Evolutionary conservation across 2,888 invertebrate species (phyloP).

Genomic region (Drosophila flavopinicola): DNA sequence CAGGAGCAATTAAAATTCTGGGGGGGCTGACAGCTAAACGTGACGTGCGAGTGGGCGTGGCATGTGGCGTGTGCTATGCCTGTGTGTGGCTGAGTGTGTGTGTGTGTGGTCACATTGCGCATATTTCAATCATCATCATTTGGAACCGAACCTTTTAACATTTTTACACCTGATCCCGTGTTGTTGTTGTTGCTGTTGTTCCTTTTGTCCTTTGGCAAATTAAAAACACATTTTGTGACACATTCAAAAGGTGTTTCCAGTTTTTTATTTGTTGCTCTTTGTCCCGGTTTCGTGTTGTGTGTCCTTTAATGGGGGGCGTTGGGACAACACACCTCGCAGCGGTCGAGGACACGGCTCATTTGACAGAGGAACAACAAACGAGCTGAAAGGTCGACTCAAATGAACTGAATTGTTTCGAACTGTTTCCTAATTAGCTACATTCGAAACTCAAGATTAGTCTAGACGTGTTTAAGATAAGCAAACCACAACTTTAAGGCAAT

Average conservation of each 20-base stretch:
- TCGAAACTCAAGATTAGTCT: not conserved
- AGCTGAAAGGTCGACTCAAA: conserved; percentile 34
- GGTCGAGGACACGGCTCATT: conserved; percentile 64
- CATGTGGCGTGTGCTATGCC: conserved; percentile 38
- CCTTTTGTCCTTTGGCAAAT: conserved; percentile 47
- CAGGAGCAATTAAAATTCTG: conserved; percentile 62
- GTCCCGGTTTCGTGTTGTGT: conserved; percentile 25
- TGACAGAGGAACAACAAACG: conserved; percentile 35
- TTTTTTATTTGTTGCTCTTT: conserved; percentile 17
- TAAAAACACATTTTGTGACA: conserved; percentile 74
- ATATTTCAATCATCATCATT: conserved; percentile 55
- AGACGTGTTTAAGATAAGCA: not conserved
- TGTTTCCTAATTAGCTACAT: conserved; percentile 30
- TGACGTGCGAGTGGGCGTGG: conserved; percentile 32
- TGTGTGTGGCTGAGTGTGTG: conserved; percentile 27
- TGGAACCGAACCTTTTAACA: conserved; percentile 52
- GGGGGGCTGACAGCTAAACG: conserved; percentile 13
- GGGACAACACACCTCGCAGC: conserved; percentile 31
- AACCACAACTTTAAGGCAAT: conserved; percentile 4
- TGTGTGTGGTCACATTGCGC: conserved; percentile 53
- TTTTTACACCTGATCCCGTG: conserved; percentile 66
- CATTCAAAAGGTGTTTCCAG: conserved; percentile 36
- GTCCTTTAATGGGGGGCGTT: conserved; percentile 17
- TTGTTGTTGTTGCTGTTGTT: not conserved
- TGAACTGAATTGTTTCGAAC: conserved; percentile 7